phyloP scores from a whole-genome alignment of 2,113 vertebrate genomes.

The Vulpes vulpes region DNA sequence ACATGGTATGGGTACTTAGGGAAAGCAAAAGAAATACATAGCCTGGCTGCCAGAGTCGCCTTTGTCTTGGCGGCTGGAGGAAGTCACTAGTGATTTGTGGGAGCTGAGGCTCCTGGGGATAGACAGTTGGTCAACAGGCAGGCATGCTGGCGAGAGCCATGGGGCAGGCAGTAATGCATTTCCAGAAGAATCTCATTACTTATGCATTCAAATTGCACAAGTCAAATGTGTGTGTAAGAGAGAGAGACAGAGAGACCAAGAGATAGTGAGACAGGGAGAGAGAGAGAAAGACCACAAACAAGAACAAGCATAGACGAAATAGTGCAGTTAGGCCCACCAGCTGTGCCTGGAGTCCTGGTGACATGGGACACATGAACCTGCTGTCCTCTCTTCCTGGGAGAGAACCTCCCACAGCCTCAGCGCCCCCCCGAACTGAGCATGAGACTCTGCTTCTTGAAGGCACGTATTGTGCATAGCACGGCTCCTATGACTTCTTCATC shows the following conservation, averaged over 20 bases:
- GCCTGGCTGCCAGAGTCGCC: slow-evolving; percentile 30
- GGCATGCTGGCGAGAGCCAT: neutral
- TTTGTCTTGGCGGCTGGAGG: neutral
- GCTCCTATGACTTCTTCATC: neutral
- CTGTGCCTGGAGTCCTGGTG: neutral
- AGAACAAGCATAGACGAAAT: neutral
- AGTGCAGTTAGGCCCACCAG: neutral
- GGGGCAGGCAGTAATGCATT: neutral
- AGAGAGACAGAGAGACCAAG: neutral
- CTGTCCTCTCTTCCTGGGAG: neutral
- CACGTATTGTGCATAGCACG: accelerated
- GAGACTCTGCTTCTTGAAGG: neutral
- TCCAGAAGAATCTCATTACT: neutral
- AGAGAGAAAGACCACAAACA: neutral
- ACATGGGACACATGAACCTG: neutral
- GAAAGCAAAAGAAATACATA: slow-evolving; percentile 55
- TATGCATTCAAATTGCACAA: neutral
- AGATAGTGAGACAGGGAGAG: neutral
- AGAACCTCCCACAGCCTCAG: neutral
- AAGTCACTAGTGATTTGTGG: neutral
- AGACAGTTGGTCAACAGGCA: neutral
- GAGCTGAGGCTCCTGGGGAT: neutral
- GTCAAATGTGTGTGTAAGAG: neutral
- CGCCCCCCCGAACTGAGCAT: neutral
- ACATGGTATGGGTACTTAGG: slow-evolving; percentile 63